These are phyloP conservation scores for Nicator chloris DNA, from an alignment of 2,113 vertebrate species.

Conservation along the genomic window DNA sequence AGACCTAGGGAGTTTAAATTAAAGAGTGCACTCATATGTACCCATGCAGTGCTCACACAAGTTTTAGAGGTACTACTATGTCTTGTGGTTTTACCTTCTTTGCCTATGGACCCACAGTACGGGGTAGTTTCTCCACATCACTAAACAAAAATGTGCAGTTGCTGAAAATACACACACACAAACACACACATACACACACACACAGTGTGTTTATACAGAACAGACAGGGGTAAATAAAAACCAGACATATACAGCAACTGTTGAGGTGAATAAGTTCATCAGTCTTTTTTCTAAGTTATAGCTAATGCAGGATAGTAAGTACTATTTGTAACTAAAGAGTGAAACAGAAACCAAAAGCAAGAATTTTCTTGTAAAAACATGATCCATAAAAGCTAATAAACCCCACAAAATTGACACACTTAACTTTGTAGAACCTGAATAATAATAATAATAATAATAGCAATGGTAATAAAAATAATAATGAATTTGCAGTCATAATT, in stretches of 20 bases:
- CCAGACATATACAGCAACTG: neutral
- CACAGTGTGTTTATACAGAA: neutral
- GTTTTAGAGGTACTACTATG: neutral
- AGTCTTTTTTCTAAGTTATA: neutral
- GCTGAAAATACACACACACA: neutral
- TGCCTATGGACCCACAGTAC: neutral
- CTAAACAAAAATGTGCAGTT: neutral
- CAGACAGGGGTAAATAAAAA: neutral
- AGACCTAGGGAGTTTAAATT: neutral
- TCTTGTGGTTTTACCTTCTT: neutral
- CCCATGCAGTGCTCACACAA: neutral
- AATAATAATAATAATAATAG: neutral
- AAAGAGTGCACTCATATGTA: neutral
- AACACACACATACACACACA: neutral
- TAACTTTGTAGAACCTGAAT: neutral
- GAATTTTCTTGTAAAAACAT: neutral
- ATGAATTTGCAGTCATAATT: neutral
- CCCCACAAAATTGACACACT: neutral
- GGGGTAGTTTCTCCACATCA: neutral
- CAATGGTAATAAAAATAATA: neutral
- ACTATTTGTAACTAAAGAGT: neutral
- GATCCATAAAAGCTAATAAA: neutral
- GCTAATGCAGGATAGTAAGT: neutral
- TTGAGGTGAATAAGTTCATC: neutral
- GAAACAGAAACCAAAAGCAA: conserved; percentile 30